Base-by-base conservation (phyloP, 2,797 vertebrate genomes). In the Danio albolineatus region DNA sequence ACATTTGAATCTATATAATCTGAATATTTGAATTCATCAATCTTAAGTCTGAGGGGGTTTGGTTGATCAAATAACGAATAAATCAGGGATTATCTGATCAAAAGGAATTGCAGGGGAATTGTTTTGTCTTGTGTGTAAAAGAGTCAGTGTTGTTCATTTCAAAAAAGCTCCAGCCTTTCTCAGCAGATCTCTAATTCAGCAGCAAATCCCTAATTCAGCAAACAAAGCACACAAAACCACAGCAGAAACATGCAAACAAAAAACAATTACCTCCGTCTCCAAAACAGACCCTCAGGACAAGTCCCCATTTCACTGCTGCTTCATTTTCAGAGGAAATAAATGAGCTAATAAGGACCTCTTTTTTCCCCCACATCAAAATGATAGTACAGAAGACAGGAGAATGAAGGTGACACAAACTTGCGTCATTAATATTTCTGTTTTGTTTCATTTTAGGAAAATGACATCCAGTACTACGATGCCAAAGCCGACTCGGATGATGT, bases 391-490 rank as follows among this genome's bases (percentile, higher is more conserved):
- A 46, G 39, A 7, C 60, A 76, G 19, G 48, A 54, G 16, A 76
- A 43, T 43, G 5, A 12, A 28, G 17, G 21, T 46, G 61, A 56
- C 39, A 56, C 28, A n/a, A n/a, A n/a, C n/a, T 43, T 7, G 41
- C 44, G 2, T 51, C 28, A 51, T 38, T 74, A 48, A 80, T 87
- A 87, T 92, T 92, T 89, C 16, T 79, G 39, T 87, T 90, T 86
- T 92, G 90, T 87, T 90, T 80, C 88, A 86, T 88, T 87, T 85
- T 94, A 99, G 97, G 96, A 97, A 91, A 96, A 95, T 89, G 95
- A 96, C 89, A 97, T 99, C 82, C 92, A 95, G 91, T 99, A 98
- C 93, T 99, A 98, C 9, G 97, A 99, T 80, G 96, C 97, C 89
- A 99, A 98, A 93, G 95, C 96, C 0, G 97, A 98, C 73, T 96